phyloP scores from a whole-genome alignment of 1,140 invertebrate species.

The Drosophila watanabei region DNA sequence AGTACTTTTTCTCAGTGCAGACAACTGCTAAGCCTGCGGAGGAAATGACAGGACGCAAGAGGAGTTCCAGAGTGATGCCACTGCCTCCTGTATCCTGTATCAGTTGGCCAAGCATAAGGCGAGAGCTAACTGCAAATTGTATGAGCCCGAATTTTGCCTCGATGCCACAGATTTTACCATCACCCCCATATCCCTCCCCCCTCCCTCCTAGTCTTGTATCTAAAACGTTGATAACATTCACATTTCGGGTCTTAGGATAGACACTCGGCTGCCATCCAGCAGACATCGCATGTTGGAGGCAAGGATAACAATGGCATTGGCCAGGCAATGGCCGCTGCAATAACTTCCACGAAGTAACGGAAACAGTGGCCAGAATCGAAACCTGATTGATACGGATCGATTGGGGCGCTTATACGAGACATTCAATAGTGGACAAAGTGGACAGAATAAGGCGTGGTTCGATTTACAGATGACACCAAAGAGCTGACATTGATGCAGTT shows the following conservation, averaged over 20 bases:
- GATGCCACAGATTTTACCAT: slow-evolving; percentile 27
- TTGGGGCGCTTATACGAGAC: slow-evolving; percentile 32
- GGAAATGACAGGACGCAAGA: slow-evolving; percentile 4
- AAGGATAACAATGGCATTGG: slow-evolving; percentile 58
- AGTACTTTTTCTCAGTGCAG: slow-evolving; percentile 29
- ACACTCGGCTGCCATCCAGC: slow-evolving; percentile 23
- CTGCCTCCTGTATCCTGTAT: slow-evolving; percentile 58
- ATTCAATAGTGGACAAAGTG: slow-evolving; percentile 1
- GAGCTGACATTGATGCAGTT: slow-evolving; percentile 25
- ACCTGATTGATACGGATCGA: slow-evolving; percentile 65
- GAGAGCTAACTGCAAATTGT: slow-evolving; percentile 79
- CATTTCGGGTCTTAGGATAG: slow-evolving; percentile 54
- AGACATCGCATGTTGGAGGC: slow-evolving; percentile 5
- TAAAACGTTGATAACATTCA: slow-evolving; percentile 68
- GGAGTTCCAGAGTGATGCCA: slow-evolving; percentile 17
- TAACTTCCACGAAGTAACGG: slow-evolving; percentile 59
- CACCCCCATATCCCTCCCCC: not conserved
- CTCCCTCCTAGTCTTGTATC: slow-evolving; percentile 48
- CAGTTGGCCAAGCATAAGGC: slow-evolving; percentile 75
- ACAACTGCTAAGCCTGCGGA: slow-evolving; percentile 8
- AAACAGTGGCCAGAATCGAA: slow-evolving; percentile 42
- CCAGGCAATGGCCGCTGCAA: slow-evolving; percentile 47
- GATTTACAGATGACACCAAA: slow-evolving; percentile 25
- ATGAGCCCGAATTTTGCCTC: slow-evolving; percentile 72
- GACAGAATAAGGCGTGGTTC: slow-evolving; percentile 7